Evolutionary conservation across 2,888 invertebrate species (phyloP).

Genomic region (Harpalus rufipes): DNA sequence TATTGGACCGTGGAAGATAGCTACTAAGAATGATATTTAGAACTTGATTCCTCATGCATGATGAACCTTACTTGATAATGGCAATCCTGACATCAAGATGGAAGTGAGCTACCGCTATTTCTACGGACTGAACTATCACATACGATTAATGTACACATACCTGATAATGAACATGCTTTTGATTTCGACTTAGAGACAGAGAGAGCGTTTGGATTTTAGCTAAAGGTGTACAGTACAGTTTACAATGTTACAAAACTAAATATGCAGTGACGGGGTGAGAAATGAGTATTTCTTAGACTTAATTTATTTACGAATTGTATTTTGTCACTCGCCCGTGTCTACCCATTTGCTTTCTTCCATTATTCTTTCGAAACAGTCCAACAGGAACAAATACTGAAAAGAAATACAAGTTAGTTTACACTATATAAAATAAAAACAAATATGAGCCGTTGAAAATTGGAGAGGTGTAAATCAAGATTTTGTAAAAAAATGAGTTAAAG

Average conservation of each 20-base stretch:
- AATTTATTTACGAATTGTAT: conserved; percentile 51
- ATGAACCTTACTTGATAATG: conserved; percentile 59
- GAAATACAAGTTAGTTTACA: background rate
- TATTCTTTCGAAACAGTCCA: conserved; percentile 97
- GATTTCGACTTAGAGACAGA: conserved; percentile 51
- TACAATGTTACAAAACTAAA: conserved; percentile 54
- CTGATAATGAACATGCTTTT: conserved; percentile 63
- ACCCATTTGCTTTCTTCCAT: conserved; percentile 94
- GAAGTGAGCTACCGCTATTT: conserved; percentile 40
- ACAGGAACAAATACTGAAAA: conserved; percentile 91
- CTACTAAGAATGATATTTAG: conserved; percentile 52
- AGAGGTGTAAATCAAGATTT: too few species aligned
- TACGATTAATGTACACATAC: conserved; percentile 66
- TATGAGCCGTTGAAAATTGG: too few species aligned
- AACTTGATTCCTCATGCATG: conserved; percentile 30
- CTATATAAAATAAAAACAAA: background rate
- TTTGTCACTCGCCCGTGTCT: conserved; percentile 87
- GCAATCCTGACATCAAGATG: conserved; percentile 65
- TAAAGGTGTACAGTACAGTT: conserved; percentile 50
- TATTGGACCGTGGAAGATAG: conserved; percentile 53
- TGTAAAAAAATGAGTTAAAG: too few species aligned
- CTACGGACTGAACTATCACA: conserved; percentile 63
- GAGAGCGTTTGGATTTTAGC: conserved; percentile 47
- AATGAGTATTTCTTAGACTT: conserved; percentile 60
- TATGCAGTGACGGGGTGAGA: conserved; percentile 45